Base-by-base conservation (phyloP, 2,888 invertebrate species). In the Diploptera punctata region DNA sequence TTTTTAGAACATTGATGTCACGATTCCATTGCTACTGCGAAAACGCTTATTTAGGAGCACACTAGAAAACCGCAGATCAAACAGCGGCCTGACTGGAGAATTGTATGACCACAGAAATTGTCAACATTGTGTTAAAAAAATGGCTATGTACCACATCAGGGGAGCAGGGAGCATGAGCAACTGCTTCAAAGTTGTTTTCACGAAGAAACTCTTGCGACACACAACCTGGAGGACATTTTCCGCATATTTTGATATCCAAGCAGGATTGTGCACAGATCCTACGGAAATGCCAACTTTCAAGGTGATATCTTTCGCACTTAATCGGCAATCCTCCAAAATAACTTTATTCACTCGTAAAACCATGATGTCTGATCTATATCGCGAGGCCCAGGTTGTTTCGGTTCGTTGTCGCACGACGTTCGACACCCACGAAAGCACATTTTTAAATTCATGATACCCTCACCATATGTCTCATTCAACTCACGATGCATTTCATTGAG, bases 241-340 rank as follows among this genome's bases (percentile, higher is more conserved):
- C 4, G 47, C 47, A 47, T n/a, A 13, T 47, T 47, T n/a, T 13
- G n/a, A n/a, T 47, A 4, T 47, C n/a, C 47, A n/a, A 13, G 10
- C 47, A 47, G 47, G 47, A 47, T n/a, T 47, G n/a, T 47, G 47
- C 47, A 47, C 10, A 47, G 47, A 47, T 47, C 47, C 47, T n/a
- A 47, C 47, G n/a, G n/a, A 47, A 47, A 47, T 47, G 47, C 47
- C 47, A 33, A 33, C 33, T 33, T 33, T 5, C 7, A 10, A 33
- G 33, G 33, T 10, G 33, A 33, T 33, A 33, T n/a, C 47, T 47
- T 7, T n/a, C 47, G n/a, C 47, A 47, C 16, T 47, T 10, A n/a
- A 47, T 47, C n/a, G 18, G 10, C 47, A n/a, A 47, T 47, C 47
- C 47, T 47, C 47, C 10, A n/a, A n/a, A 47, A 47, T n/a, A 33